These are phyloP conservation scores for Sclerurus mexicanus DNA, from an alignment of 2,113 vertebrate genomes.

Conservation along the genomic window DNA sequence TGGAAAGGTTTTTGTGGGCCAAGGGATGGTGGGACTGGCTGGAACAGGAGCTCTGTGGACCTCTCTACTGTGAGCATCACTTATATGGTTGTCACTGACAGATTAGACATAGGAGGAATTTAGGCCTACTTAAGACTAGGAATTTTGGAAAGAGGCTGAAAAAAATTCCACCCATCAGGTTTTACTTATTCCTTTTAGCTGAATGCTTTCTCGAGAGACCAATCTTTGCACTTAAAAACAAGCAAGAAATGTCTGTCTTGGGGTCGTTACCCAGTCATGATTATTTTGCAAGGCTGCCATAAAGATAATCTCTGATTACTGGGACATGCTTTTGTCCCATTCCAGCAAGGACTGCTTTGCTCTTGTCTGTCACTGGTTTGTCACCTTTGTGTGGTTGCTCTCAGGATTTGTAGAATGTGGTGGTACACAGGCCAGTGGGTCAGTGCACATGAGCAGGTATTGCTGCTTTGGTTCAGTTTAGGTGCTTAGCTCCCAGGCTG, in stretches of 20 bases:
- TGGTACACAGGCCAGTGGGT: accelerated
- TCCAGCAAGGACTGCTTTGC: background rate
- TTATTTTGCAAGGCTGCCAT: background rate
- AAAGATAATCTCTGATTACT: background rate
- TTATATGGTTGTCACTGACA: background rate
- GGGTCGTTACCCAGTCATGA: background rate
- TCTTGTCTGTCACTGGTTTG: background rate
- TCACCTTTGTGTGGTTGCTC: background rate
- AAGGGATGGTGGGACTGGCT: background rate
- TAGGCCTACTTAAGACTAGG: background rate
- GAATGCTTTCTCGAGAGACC: background rate
- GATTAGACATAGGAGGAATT: background rate
- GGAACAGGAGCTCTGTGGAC: background rate
- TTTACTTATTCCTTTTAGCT: background rate
- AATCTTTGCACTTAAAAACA: background rate
- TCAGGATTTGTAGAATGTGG: background rate
- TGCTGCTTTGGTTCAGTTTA: background rate
- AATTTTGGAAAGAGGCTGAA: background rate
- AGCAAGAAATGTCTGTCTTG: background rate
- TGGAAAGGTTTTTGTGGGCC: background rate
- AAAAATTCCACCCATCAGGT: background rate
- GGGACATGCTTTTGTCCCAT: background rate
- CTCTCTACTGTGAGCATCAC: background rate
- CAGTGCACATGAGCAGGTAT: background rate
- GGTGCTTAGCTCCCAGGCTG: background rate